phyloP scores from a whole-genome alignment of 2,113 vertebrate genomes.

The Stegastes partitus region DNA sequence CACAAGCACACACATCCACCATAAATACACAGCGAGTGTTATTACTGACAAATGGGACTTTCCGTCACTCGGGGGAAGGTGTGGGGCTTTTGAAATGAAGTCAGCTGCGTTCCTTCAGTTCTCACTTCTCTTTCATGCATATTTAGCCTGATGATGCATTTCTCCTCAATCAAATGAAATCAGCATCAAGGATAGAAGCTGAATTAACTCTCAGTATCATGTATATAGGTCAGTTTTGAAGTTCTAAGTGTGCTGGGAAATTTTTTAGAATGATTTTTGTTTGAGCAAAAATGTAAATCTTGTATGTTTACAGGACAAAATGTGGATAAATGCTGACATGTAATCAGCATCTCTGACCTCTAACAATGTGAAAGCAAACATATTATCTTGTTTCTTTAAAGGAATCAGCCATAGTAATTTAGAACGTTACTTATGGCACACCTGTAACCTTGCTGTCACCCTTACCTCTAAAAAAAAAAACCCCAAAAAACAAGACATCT shows the following conservation, averaged over 20 bases:
- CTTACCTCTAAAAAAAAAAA: too few species aligned
- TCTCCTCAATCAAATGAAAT: neutral
- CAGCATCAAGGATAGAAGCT: neutral
- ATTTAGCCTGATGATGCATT: neutral
- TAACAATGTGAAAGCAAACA: neutral
- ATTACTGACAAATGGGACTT: constrained; percentile 39
- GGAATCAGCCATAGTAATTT: neutral
- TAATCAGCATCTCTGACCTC: too few species aligned
- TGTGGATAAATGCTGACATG: too few species aligned
- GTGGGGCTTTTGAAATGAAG: constrained; percentile 13
- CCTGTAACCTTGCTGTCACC: neutral
- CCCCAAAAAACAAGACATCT: neutral
- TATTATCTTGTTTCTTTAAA: neutral
- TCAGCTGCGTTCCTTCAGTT: constrained; percentile 13
- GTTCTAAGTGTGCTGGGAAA: too few species aligned
- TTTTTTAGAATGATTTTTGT: too few species aligned
- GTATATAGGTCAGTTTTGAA: too few species aligned
- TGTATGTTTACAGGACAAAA: too few species aligned
- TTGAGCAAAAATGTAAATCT: too few species aligned
- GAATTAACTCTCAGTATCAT: neutral
- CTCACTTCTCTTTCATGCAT: constrained; percentile 51
- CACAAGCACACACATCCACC: neutral
- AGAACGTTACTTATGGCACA: too few species aligned
- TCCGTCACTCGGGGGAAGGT: constrained; percentile 24
- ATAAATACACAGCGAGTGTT: neutral